Base-by-base conservation (phyloP, 92 coral and sea anemone genomes). In the Zoanthus sociatus region DNA sequence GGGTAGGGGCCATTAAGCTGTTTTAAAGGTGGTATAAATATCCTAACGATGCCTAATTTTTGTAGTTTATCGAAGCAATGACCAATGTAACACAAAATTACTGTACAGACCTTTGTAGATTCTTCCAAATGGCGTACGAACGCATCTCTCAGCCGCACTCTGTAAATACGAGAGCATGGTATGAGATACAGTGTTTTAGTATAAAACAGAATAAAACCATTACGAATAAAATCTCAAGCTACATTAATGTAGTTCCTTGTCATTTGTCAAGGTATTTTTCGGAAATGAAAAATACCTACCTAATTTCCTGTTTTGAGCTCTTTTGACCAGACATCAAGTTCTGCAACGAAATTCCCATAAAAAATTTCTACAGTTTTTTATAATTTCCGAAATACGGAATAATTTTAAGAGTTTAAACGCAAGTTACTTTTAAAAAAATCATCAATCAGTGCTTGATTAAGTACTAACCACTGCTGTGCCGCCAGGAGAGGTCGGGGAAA, bases 101-200 rank as follows among this genome's bases (percentile, higher is more conserved):
- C 14, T 12, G 10, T 21, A 69, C 74, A 69, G 45, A 94, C 98
- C 95, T 94, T 94, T 64, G 95, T 88, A 6, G 95, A 92, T 60
- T 94, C 95, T 69, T 93, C 95, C 45, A 94, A 72, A 77, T 94
- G 98, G 30, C 92, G 91, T 3, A 91, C 93, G 76, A 94, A 94
- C 7, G 98, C 98, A 71, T 94, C 98, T 58, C 98, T 87, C 12
- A 94, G 86, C 42, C 98, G 92, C n/a, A 92, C 92, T 71, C 98
- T 94, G 68, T 20, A 20, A 30, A 21, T 0, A 51, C 7, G 0
- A 10, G 4, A 14, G 11, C 46, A 33, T 47, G 60, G 18, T 67
- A 30, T 6, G 14, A 3, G 7, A 8, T 2, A 32, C 45, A 69
- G 11, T 7, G 55, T 7, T 50, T 50, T 50, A 37, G 55, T 50